Base-by-base conservation (phyloP, 1,140 invertebrate species). In the Zaprionus taronus region DNA sequence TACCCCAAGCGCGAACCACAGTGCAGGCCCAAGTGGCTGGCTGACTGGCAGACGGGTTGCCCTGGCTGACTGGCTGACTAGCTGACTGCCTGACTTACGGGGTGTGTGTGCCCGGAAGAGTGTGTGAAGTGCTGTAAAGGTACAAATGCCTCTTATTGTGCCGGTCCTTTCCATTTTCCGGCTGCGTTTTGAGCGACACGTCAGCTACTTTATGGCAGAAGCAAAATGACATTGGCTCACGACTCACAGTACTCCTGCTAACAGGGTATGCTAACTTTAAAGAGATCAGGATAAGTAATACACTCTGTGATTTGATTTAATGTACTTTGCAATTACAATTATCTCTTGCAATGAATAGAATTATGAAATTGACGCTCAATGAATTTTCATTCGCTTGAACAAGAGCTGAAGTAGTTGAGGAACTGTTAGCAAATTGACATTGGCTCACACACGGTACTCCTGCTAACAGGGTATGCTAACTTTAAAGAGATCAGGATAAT, bases 1-100 rank as follows among this genome's bases (percentile, higher is more conserved):
- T 82, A 80, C 73, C 72, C 79, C 67, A 49, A 81, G 51, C 77
- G 77, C 72, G 67, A 64, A 56, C 58, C 68, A 72, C 51, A 64
- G 26, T 67, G 44, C 65, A 11, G 58, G 26, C 67, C 68, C 68
- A 72, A 72, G 73, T 77, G 62, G 44, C 62, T 75, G 64, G 14
- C 31, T 17, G 31, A 11, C 47, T 49, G 9, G 31, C 31, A 34
- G 31, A 34, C 9, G 31, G 31, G 31, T 34, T 34, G 31, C 31
- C 9, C 31, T 34, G 31, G 9, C 65, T 75, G 38, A 24, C 31
- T 34, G 31, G 9, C 65, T 75, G 38, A 24, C 28, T 65, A 24
- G 9, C 26, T 57, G 41, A 4, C 36, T 60, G 26, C 2, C 17
- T 26, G 49, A 51, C 47, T 51, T 24, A 51, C 47, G 17, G 17